Evolutionary conservation across 2,797 vertebrate species (phyloP).

Genomic region (Hafferia zeledoni): DNA sequence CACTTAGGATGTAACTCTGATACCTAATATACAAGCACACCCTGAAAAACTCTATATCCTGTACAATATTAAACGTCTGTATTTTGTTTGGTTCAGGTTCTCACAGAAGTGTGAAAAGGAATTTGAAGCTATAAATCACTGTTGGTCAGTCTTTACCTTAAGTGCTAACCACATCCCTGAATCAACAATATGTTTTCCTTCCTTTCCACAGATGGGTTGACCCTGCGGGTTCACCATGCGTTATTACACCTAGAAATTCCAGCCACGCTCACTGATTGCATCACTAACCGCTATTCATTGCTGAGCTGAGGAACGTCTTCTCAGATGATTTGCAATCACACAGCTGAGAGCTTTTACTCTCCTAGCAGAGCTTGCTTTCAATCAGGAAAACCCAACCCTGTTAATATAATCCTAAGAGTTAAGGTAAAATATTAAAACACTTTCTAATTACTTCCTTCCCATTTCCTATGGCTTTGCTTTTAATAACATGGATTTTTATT

Average conservation of each 20-base stretch:
- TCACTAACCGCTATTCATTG: constrained; percentile 30
- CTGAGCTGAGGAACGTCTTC: constrained; percentile 8
- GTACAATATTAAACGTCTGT: constrained; percentile 59
- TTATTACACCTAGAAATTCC: constrained; percentile 62
- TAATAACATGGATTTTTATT: constrained; percentile 54
- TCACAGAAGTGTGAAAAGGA: constrained; percentile 69
- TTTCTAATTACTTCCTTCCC: constrained; percentile 71
- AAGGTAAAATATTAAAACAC: constrained; percentile 58
- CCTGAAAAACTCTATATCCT: constrained; percentile 59
- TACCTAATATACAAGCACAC: constrained; percentile 17
- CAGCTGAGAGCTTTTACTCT: constrained; percentile 25
- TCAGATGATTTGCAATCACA: constrained; percentile 4
- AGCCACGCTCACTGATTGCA: constrained; percentile 25
- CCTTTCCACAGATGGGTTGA: constrained; percentile 53
- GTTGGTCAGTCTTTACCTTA: constrained; percentile 53
- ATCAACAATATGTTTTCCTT: constrained; percentile 70
- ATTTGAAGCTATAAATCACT: constrained; percentile 71
- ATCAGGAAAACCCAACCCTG: background rate
- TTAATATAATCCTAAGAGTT: constrained; percentile 55
- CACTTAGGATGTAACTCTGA: constrained; percentile 39
- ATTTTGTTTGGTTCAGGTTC: constrained; percentile 69
- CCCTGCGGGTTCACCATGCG: constrained; percentile 1
- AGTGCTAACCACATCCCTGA: constrained; percentile 73
- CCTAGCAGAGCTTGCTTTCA: background rate
- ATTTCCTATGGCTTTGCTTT: constrained; percentile 65